Evolutionary conservation across 2,797 vertebrate genomes (phyloP).

Genomic region (Catamblyrhynchus diadema): DNA sequence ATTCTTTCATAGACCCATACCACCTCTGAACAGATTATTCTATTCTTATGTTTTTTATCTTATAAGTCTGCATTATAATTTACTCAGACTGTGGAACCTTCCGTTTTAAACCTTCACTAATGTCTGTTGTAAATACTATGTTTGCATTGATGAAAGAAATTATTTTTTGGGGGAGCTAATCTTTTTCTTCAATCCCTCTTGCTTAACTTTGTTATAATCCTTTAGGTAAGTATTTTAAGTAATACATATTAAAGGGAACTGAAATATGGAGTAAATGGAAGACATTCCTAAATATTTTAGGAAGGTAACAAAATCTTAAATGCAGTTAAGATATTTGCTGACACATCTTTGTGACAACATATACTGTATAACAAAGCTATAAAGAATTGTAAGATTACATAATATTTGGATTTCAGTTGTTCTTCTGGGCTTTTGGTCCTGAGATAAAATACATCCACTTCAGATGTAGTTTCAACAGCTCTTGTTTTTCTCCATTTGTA

Average conservation of each 20-base stretch:
- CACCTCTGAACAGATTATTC: not conserved
- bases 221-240: not conserved
- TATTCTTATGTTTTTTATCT: not conserved
- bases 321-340: not conserved
- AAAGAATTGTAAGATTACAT: not conserved
- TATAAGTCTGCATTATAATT: not conserved
- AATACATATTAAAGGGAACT: not conserved
- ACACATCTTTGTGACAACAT: not conserved
- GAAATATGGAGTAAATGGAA: not conserved
- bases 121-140: not conserved
- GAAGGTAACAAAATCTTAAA: not conserved
- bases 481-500: not conserved
- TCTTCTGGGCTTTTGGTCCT: not conserved
- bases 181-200: not conserved
- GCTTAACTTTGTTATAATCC: not conserved
- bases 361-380: not conserved
- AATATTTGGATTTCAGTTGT: not conserved
- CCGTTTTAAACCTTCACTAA: not conserved
- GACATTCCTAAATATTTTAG: not conserved
- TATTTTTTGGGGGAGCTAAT: not conserved
- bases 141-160: not conserved
- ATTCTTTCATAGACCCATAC: not conserved
- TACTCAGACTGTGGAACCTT: not conserved
- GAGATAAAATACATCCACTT: not conserved
- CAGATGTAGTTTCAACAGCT: not conserved